A percentile compares a stretch with the other conserved stretches of the same genome.
Evolutionary conservation across 2,113 vertebrate genomes (phyloP).

Genomic region (Saccopteryx bilineata): DNA sequence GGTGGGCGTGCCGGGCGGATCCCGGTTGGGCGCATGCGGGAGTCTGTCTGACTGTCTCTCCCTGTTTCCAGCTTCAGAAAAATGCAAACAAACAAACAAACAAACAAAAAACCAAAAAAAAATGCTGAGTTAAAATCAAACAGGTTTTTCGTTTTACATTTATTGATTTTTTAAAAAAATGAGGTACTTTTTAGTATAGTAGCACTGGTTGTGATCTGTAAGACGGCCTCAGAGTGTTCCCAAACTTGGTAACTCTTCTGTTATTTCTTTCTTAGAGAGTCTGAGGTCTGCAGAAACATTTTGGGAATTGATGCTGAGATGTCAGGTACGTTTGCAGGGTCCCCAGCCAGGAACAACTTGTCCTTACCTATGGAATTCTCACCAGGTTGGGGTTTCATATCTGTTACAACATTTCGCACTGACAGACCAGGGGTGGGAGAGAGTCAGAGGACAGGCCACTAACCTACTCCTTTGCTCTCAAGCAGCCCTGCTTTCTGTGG

Average conservation of each 20-base stretch:
- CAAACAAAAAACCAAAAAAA: too few relatives aligned
- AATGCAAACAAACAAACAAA: too few relatives aligned
- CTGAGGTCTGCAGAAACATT: neutral
- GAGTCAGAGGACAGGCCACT: neutral
- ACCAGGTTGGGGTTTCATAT: neutral
- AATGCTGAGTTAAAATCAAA: slow-evolving; percentile 33
- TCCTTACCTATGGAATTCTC: neutral
- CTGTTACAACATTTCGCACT: neutral
- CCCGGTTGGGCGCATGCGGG: too few relatives aligned
- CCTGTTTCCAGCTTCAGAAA: too few relatives aligned
- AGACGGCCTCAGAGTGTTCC: neutral
- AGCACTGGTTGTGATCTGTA: neutral
- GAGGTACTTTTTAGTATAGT: neutral
- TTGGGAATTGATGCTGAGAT: neutral
- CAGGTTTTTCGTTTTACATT: neutral
- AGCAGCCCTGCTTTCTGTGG: neutral
- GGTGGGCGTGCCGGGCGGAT: too few relatives aligned
- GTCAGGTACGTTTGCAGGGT: neutral
- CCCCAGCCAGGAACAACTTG: neutral
- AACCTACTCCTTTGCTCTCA: neutral
- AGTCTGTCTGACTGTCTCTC: too few relatives aligned
- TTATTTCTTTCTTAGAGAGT: neutral
- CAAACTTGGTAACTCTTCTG: neutral
- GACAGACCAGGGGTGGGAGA: neutral
- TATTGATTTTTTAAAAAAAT: neutral